Percentiles rank a stretch among this genome's conserved stretches.
Conservation (phyloP, 2,797 vertebrate genomes). For the Dermochelys coriacea region DNA sequence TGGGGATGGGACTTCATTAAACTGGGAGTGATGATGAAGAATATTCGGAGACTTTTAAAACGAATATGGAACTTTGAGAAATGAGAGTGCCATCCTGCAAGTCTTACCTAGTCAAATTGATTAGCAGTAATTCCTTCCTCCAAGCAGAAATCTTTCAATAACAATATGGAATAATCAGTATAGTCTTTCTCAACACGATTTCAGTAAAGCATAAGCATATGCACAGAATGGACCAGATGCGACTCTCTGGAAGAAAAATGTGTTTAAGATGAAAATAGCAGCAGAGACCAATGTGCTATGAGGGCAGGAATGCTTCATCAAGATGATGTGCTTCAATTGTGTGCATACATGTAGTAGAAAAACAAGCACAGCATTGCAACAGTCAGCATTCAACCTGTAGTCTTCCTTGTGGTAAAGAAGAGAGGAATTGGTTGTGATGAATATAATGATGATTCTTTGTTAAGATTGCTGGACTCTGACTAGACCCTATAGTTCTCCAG, state of each 20-base stretch:
- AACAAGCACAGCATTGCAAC: neutral
- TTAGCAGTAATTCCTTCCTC: conserved; percentile 11
- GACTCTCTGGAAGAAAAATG: neutral
- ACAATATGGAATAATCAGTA: neutral
- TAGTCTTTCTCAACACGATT: neutral
- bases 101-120: conserved; percentile 11
- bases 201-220: neutral
- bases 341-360: neutral
- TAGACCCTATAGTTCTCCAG: neutral
- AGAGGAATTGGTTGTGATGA: neutral
- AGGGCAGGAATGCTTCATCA: neutral
- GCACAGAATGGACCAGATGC: neutral
- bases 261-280: neutral
- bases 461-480: neutral
- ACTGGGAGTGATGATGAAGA: neutral
- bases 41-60: conserved; percentile 37
- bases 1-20: conserved; percentile 7
- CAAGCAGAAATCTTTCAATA: neutral
- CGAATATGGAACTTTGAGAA: conserved; percentile 22
- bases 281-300: accelerated
- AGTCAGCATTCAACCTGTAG: neutral
- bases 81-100: conserved; percentile 1
- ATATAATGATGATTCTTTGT: neutral
- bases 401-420: neutral
- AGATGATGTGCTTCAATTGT: neutral